Evolutionary conservation across 2,888 invertebrate species (phyloP).

Genomic region (Drosophila fulvimacula): DNA sequence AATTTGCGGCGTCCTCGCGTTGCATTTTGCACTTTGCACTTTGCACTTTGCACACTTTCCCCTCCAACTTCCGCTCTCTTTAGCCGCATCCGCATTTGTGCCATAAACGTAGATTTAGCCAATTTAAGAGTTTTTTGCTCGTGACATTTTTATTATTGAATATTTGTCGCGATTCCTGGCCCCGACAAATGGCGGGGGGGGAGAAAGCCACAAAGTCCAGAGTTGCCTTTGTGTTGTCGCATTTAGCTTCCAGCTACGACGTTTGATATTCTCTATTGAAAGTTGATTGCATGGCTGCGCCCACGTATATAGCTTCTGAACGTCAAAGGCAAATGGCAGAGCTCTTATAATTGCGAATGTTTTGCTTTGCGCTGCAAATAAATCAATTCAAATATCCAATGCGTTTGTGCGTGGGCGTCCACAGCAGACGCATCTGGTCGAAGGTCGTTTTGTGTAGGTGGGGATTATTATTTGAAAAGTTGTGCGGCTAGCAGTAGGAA

Average conservation of each 20-base stretch:
- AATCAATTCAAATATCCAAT: not conserved
- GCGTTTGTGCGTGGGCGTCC: not conserved
- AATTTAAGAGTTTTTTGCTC: not conserved
- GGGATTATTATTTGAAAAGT: not conserved
- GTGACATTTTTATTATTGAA: not conserved
- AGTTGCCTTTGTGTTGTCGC: not conserved
- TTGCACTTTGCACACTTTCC: not conserved
- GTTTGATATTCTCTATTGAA: constrained; percentile 1
- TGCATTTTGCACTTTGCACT: not conserved
- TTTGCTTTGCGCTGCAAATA: not conserved
- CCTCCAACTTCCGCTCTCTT: not conserved
- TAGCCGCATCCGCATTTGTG: not conserved
- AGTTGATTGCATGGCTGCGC: not conserved
- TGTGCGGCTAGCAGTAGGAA: no score
- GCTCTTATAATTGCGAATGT: not conserved
- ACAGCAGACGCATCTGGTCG: not conserved
- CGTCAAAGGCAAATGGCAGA: constrained; percentile 1
- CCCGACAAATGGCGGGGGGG: not conserved
- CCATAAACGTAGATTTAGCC: not conserved
- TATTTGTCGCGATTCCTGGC: constrained; percentile 1
- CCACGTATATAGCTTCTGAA: not conserved
- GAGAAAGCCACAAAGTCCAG: not conserved
- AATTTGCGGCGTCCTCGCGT: not conserved
- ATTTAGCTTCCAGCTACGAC: not conserved
- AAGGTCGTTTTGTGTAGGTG: not conserved